These are phyloP conservation scores for Callinectes sapidus DNA, from an alignment of 2,888 invertebrate species.

Conservation along the genomic window DNA sequence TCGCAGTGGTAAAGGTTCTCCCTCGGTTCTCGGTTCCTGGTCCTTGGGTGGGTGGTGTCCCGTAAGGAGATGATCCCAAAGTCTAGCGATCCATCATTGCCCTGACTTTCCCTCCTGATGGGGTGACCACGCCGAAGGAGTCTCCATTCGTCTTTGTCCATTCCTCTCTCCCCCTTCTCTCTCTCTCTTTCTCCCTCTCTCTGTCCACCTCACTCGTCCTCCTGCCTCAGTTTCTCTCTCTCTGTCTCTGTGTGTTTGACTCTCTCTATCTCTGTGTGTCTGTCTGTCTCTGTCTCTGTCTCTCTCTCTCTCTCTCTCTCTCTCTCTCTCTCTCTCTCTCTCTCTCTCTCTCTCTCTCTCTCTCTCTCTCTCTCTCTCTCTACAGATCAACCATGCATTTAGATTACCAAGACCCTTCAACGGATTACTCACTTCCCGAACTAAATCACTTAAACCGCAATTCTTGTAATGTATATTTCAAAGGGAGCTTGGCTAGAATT, in stretches of 20 bases:
- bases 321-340: conserved; percentile 2
- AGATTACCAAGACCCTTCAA: not conserved
- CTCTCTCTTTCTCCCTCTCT: conserved; percentile 22
- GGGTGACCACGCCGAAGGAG: not conserved
- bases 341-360: conserved; percentile 18
- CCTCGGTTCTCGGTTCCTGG: too few relatives aligned
- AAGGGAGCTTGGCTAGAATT: too few relatives aligned
- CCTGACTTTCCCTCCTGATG: not conserved
- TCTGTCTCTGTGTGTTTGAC: not conserved
- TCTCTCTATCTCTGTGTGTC: conserved; percentile 9
- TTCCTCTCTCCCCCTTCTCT: conserved; percentile 1
- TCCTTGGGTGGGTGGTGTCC: not conserved
- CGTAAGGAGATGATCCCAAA: not conserved
- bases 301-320: not conserved
- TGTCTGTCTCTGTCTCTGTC: not conserved
- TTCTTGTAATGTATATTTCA: too few relatives aligned
- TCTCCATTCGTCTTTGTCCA: not conserved
- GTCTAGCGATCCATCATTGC: not conserved
- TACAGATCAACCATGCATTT: not conserved
- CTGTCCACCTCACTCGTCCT: not conserved
- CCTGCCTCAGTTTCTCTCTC: conserved; percentile 2
- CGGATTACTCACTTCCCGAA: too few relatives aligned
- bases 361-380: not conserved
- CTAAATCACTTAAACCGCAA: too few relatives aligned
- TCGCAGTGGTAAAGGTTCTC: not conserved